phyloP scores from a whole-genome alignment of 2,888 invertebrate species.

The Unio delphinus region DNA sequence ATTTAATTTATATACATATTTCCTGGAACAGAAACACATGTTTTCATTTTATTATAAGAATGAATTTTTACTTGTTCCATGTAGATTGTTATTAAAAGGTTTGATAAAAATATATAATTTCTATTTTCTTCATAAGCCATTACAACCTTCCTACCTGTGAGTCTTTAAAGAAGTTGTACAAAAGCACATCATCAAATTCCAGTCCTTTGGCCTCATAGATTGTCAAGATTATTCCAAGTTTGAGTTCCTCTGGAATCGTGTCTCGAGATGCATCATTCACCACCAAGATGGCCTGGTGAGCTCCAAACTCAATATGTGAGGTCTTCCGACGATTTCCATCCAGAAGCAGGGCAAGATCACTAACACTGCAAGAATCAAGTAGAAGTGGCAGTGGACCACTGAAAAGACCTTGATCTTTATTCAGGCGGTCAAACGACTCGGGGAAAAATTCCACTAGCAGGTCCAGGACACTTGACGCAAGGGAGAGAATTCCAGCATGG shows the following conservation, averaged over 20 bases:
- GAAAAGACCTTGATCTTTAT: conserved; percentile 58
- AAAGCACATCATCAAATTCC: conserved; percentile 66
- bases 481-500: conserved; percentile 55
- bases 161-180: conserved; percentile 67
- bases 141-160: conserved; percentile 46
- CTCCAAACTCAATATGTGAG: conserved; percentile 63
- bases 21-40: too few relatives aligned
- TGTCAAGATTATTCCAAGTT: conserved; percentile 60
- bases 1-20: too few relatives aligned
- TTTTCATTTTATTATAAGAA: too few relatives aligned
- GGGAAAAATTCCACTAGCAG: conserved; percentile 56
- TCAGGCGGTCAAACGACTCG: conserved; percentile 56
- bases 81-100: too few relatives aligned
- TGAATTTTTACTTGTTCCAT: too few relatives aligned
- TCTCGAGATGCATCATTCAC: conserved; percentile 58
- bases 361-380: conserved; percentile 51
- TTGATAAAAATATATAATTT: too few relatives aligned
- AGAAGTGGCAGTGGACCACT: conserved; percentile 56
- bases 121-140: too few relatives aligned
- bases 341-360: conserved; percentile 41
- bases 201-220: conserved; percentile 67
- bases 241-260: conserved; percentile 56
- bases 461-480: conserved; percentile 57
- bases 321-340: conserved; percentile 49
- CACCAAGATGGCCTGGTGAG: conserved; percentile 58